Evolutionary conservation across 2,113 vertebrate species (phyloP), one percentile per base, ranked within the genome.

Genomic region (Alouatta palliata): DNA sequence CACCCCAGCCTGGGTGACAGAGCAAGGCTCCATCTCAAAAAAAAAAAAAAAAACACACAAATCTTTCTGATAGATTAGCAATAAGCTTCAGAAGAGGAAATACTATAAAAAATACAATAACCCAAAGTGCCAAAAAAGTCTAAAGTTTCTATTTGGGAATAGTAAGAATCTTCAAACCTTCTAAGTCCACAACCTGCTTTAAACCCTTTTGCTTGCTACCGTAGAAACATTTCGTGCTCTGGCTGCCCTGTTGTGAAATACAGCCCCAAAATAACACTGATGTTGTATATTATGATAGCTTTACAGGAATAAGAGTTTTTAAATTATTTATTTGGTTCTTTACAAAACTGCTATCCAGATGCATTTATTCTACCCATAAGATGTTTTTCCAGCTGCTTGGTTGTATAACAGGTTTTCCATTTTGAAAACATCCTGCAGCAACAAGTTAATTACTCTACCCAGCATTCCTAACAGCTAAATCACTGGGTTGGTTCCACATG

Each of bases 401-500:
- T 52, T 83, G 35, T 56, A 12, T 32, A 70, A 23, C 68, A 92
- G 68, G 75, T 91, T 93, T 47, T 93, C n/a, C 56, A 56, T 81
- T 94, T 83, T 82, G 37, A 89, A 94, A 96, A 79, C 64, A 91
- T 71, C 91, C 94, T 88, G 84, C 66, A 90, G 71, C 56, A 37
- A 73, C 9, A 76, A 94, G 37, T 54, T 61, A 87, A 76, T 81
- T 75, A 81, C 52, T 93, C 84, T 35, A 21, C 17, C 58, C 95
- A 64, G 70, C 91, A 97, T 91, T 97, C 87, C 83, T 89, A 82
- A 77, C 43, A 68, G 91, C 73, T 45, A 91, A 91, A 32, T 95
- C 94, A 95, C 0, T 61, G 88, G 86, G 71, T 56, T 85, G 81
- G 56, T 83, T 96, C 94, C 76, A 90, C 84, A 68, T 5, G 2